A percentile compares a stretch with the other conserved stretches of the same genome.
Conservation (phyloP, 2,797 vertebrate species). For the Thaleichthys pacificus region DNA sequence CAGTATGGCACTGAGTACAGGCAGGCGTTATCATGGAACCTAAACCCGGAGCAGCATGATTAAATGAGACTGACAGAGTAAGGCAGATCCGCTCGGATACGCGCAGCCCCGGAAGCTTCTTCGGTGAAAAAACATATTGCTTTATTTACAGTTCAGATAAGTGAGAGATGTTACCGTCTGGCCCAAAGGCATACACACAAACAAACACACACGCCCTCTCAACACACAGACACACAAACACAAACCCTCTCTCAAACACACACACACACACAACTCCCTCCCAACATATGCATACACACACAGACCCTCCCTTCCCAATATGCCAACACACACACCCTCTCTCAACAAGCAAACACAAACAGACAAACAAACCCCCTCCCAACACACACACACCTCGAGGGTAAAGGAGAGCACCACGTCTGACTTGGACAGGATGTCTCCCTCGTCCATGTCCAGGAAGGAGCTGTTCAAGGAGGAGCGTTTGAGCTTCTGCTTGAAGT, state of each 20-base stretch:
- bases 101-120: too few relatives aligned
- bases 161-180: too few relatives aligned
- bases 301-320: background rate
- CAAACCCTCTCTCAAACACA: conserved; percentile 51
- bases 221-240: conserved; percentile 53
- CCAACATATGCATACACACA: conserved; percentile 1
- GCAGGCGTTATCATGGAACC: background rate
- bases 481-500: conserved; percentile 94
- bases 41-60: background rate
- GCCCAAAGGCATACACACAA: background rate
- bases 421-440: conserved; percentile 88
- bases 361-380: background rate
- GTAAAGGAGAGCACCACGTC: conserved; percentile 93
- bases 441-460: conserved; percentile 93
- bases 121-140: background rate
- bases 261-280: conserved; percentile 48
- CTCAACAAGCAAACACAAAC: background rate
- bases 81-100: too few relatives aligned
- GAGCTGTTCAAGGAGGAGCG: conserved; percentile 88
- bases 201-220: background rate
- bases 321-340: background rate
- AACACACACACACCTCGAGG: conserved; percentile 81
- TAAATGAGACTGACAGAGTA: too few relatives aligned
- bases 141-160: background rate
- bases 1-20: background rate